Percentiles rank a stretch among this genome's conserved stretches.
Conservation (phyloP, 2,797 vertebrate genomes). For the Acipenser oxyrinchus region DNA sequence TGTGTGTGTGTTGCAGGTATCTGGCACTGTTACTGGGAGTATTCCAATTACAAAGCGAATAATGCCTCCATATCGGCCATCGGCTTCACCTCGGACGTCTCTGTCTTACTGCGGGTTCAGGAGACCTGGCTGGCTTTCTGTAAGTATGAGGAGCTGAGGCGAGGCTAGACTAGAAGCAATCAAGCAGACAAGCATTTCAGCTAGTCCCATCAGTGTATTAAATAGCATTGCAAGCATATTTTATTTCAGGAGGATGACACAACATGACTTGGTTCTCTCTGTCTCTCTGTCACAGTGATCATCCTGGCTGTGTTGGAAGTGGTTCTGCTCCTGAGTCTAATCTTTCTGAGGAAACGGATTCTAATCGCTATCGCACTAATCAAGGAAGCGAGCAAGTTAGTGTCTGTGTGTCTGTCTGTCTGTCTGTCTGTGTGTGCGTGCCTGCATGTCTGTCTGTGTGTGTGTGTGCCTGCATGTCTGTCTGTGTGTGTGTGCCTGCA, state of each 20-base stretch:
- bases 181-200: no score
- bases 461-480: no score
- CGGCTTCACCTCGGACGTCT: slow-evolving; percentile 67
- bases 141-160: slow-evolving; percentile 44
- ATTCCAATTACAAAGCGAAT: slow-evolving; percentile 37
- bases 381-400: slow-evolving; percentile 76
- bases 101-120: slow-evolving; percentile 62
- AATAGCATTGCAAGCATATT: no score
- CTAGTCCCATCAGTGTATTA: no score
- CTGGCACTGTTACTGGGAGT: slow-evolving; percentile 79
- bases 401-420: not conserved
- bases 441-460: no score
- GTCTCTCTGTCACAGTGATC: slow-evolving; percentile 61
- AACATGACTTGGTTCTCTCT: not conserved
- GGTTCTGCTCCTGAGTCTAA: slow-evolving; percentile 63
- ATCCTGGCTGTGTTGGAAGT: slow-evolving; percentile 64
- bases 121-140: slow-evolving; percentile 82
- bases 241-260: no score
- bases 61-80: slow-evolving; percentile 47
- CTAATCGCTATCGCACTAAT: slow-evolving; percentile 78
- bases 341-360: slow-evolving; percentile 77
- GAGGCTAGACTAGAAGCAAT: no score
- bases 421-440: not conserved
- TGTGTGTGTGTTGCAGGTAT: slow-evolving; percentile 60
- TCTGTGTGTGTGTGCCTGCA: no score